phyloP scores from a whole-genome alignment of 2,888 invertebrate species.

The Eulithis testata region DNA sequence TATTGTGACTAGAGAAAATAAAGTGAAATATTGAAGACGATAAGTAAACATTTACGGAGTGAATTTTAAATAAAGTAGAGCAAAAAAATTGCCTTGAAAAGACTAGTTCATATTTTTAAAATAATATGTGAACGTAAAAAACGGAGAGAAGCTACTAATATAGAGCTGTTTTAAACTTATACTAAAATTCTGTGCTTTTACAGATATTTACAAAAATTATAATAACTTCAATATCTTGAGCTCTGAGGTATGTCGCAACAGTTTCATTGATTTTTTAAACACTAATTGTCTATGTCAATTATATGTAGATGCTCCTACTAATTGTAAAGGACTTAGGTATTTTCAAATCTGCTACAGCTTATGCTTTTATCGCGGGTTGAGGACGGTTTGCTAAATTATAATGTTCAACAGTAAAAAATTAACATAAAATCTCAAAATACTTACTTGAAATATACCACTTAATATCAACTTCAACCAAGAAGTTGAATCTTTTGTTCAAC shows the following conservation, averaged over 20 bases:
- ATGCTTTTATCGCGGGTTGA: slow-evolving; percentile 27
- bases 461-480: too few relatives aligned
- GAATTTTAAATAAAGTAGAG: neutral
- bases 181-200: too few relatives aligned
- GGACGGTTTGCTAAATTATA: slow-evolving; percentile 21
- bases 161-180: too few relatives aligned
- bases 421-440: too few relatives aligned
- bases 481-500: neutral
- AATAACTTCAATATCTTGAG: too few relatives aligned
- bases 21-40: slow-evolving; percentile 8
- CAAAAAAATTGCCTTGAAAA: slow-evolving; percentile 19
- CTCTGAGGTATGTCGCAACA: too few relatives aligned
- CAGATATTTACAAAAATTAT: too few relatives aligned
- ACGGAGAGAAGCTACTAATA: too few relatives aligned
- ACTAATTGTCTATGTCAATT: slow-evolving; percentile 19
- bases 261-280: neutral
- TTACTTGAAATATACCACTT: too few relatives aligned
- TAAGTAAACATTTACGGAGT: neutral
- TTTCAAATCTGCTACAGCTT: slow-evolving; percentile 25
- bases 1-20: slow-evolving; percentile 3
- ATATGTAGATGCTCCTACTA: slow-evolving; percentile 2
- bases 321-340: slow-evolving; percentile 7
- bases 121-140: neutral
- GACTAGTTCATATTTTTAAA: slow-evolving; percentile 18
- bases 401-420: slow-evolving; percentile 7